These are phyloP conservation scores for Coecobrya sp. DNA, from an alignment of 2,888 invertebrate genomes.

Conservation along the genomic window DNA sequence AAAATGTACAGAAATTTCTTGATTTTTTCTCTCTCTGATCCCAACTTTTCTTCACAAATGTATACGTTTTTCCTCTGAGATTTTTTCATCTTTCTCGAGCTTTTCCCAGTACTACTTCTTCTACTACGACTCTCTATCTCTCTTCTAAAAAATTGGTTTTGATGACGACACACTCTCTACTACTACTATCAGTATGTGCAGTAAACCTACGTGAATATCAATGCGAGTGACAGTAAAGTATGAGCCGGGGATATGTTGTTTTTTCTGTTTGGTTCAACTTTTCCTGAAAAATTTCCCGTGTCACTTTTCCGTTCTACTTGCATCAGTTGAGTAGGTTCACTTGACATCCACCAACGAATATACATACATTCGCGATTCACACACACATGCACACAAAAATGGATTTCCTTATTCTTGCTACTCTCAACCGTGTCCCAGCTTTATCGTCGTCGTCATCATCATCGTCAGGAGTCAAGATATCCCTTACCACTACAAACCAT, in stretches of 20 bases:
- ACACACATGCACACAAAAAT: background rate
- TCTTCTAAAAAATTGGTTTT: conserved; percentile 29
- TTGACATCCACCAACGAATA: conserved; percentile 41
- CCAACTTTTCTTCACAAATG: conserved; percentile 14
- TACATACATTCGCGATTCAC: background rate
- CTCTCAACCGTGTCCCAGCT: background rate
- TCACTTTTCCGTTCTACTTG: conserved; percentile 64
- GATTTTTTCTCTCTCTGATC: conserved; percentile 26
- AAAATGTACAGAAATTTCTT: conserved; percentile 45
- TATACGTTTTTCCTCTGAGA: conserved; percentile 36
- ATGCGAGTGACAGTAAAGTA: conserved; percentile 74
- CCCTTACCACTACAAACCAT: conserved; percentile 4
- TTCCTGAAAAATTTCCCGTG: conserved; percentile 69
- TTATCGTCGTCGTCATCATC: too few relatives aligned
- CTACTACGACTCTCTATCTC: background rate
- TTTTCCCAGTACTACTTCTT: conserved; percentile 32
- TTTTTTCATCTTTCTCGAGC: background rate
- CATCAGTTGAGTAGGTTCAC: conserved; percentile 51
- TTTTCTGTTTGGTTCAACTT: conserved; percentile 39
- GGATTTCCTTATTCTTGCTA: background rate
- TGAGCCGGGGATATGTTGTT: conserved; percentile 26
- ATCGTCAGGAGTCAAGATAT: conserved; percentile 12
- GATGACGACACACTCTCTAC: background rate
- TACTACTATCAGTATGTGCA: background rate
- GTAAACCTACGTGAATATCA: conserved; percentile 10